A percentile compares a stretch with the other conserved stretches of the same genome.
Conservation (phyloP, 1,140 invertebrate species). For the Tribolium madens region DNA sequence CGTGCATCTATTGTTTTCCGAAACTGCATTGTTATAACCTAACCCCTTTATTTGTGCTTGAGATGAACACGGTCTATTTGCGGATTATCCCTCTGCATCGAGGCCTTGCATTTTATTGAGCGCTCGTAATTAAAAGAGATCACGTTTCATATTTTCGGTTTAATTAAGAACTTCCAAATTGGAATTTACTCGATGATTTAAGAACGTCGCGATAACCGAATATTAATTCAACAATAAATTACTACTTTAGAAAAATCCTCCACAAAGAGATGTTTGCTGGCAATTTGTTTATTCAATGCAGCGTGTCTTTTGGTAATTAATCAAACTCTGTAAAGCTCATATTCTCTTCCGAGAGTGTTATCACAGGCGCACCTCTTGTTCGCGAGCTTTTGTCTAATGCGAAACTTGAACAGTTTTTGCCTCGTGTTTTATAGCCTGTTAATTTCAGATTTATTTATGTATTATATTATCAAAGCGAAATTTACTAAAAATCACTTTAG, state of each 20-base stretch:
- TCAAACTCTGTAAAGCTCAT: slow-evolving; percentile 37
- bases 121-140: slow-evolving; percentile 30
- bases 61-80: slow-evolving; percentile 38
- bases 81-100: slow-evolving; percentile 16
- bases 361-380: slow-evolving; percentile 43
- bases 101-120: slow-evolving; percentile 15
- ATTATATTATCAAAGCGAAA: slow-evolving; percentile 31
- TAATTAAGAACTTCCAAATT: slow-evolving; percentile 27
- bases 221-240: slow-evolving; percentile 39
- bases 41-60: slow-evolving; percentile 41
- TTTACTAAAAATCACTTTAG: slow-evolving; percentile 42
- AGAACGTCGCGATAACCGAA: slow-evolving; percentile 10
- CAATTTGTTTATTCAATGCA: slow-evolving; percentile 44
- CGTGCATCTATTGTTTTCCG: slow-evolving; percentile 42
- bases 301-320: slow-evolving; percentile 47
- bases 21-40: slow-evolving; percentile 43
- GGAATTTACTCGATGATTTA: slow-evolving; percentile 22
- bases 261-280: slow-evolving; percentile 36
- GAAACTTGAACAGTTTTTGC: slow-evolving; percentile 42
- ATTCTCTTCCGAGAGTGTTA: slow-evolving; percentile 42
- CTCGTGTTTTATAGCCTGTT: slow-evolving; percentile 39
- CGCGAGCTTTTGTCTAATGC: slow-evolving; percentile 30
- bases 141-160: slow-evolving; percentile 31
- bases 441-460: slow-evolving; percentile 44
- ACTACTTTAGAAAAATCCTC: slow-evolving; percentile 15